Base-by-base conservation (phyloP, 2,113 vertebrate species). In the Pelmatolapia mariae region DNA sequence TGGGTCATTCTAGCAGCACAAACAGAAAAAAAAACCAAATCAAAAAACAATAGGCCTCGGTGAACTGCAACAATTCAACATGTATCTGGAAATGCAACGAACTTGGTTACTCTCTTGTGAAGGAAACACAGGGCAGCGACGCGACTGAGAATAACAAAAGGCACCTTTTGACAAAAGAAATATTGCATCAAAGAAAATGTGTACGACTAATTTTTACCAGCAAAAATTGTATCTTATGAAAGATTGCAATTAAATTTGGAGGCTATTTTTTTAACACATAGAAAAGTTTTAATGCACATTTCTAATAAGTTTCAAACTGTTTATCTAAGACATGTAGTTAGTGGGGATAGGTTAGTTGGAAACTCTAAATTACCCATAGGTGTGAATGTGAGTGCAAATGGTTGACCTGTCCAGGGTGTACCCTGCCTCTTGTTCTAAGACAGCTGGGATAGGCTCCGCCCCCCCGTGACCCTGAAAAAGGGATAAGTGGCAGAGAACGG, bases 181-280 rank as follows among this genome's bases (percentile, higher is more conserved):
- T 47, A 47, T 18, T 26, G 24, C 4, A 12, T 40, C 16, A 24
- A 13, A 59, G 71, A 79, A 19, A 24, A 36, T 3, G 9, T 10
- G 7, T 33, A 50, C 0, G 2, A 54, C 0, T 33, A 29, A 68
- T 81, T 9, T 6, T 29, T 0, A 19, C 71, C 7, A 52, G 29
- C 22, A 36, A 63, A 63, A 52, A 26, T 10, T 8, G 11, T 5
- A 13, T 29, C 13, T 40, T 29, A 2, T 22, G n/a, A 24, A 43
- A 71, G 3, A 15, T 43, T 1, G 66, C 38, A 71, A 43, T 71
- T 43, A 6, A 0, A 43, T 71, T 40, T 1, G 36, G 7, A 71
- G 2, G 19, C 7, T 40, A 71, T 16, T 71, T 24, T 24, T 43
- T 24, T 24, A 24, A 40, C 10, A 71, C 36, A 66, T 4, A 16